Base-by-base conservation (phyloP, 2,113 vertebrate species). In the Progne subis region DNA sequence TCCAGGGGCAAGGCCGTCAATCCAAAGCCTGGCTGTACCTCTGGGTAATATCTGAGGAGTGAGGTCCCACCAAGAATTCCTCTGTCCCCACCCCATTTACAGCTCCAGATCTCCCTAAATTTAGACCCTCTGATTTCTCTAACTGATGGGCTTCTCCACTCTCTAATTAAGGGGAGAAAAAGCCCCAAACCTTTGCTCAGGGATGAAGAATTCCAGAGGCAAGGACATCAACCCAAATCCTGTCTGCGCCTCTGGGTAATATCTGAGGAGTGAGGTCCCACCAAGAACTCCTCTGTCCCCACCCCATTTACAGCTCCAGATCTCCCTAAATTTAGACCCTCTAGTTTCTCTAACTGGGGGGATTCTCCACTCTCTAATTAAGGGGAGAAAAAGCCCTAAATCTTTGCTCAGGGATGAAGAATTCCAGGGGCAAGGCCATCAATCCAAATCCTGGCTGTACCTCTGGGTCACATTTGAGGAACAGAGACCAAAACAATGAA, bases 31-130 rank as follows among this genome's bases (percentile, higher is more conserved):
- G 52, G 28, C n/a, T 80, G 53, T n/a, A 55, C 11, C 29, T 39
- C 39, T 0, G 8, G 6, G 9, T 3, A n/a, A 3, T 5, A 4
- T 25, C 7, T 25, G 44, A 64, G 31, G 5, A 37, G 14, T 43
- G 41, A 43, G 56, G 4, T 61, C 37, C 65, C 15, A 21, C 19
- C 57, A 37, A 3, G 23, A 60, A 60, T 60, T 60, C 26, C 34
- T 31, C 34, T 25, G 15, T 37, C 57, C n/a, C 57, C n/a, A 34
- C 28, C n/a, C 28, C 39, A 18, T 25, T 25, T 17, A 12, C 1
- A 6, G n/a, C 41, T 41, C 17, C 1, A 5, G 29, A 5, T 14
- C 8, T 34, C 37, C 17, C 5, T 1, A 57, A 14, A 57, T 57
- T n/a, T 57, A n/a, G 20, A 57, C 2, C 32, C 32, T 57, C 28